phyloP scores from a whole-genome alignment of 1,140 invertebrate genomes.

The Bombus picipes region DNA sequence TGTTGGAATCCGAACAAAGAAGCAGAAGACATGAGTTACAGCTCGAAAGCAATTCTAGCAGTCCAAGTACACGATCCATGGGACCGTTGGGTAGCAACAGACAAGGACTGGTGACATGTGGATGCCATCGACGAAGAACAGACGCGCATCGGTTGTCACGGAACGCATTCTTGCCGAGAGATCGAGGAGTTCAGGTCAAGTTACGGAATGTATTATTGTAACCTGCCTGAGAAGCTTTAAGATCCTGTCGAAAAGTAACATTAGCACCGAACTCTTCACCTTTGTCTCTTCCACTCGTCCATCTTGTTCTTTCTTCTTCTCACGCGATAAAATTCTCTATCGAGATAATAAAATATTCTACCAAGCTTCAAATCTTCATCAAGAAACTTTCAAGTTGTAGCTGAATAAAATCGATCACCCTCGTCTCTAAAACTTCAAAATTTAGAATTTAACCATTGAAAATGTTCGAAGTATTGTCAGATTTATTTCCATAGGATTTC shows the following conservation, averaged over 20 bases:
- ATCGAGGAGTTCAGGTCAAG: slow-evolving; percentile 16
- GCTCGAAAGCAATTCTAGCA: slow-evolving; percentile 15
- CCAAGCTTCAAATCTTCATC: not conserved
- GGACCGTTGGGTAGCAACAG: slow-evolving; percentile 20
- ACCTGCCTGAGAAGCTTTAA: not conserved
- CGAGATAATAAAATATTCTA: too few species aligned
- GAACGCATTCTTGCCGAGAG: slow-evolving; percentile 24
- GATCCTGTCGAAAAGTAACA: not conserved
- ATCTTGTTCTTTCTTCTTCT: not conserved
- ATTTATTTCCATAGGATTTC: not conserved
- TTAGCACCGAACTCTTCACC: not conserved
- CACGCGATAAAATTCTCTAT: not conserved
- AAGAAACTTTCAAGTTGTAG: too few species aligned
- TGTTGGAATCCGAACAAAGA: slow-evolving; percentile 28
- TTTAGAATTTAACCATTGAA: too few species aligned
- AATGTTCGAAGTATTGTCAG: too few species aligned
- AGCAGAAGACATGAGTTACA: slow-evolving; percentile 25
- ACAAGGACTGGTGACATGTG: slow-evolving; percentile 40
- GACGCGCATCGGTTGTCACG: slow-evolving; percentile 26
- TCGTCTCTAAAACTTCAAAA: too few species aligned
- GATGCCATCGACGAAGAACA: slow-evolving; percentile 42
- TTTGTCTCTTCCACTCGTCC: not conserved
- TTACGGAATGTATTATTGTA: slow-evolving; percentile 16
- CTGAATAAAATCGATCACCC: too few species aligned
- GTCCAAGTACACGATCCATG: slow-evolving; percentile 11